Base-by-base conservation (phyloP, 2,888 invertebrate species). In the Spisula solida region DNA sequence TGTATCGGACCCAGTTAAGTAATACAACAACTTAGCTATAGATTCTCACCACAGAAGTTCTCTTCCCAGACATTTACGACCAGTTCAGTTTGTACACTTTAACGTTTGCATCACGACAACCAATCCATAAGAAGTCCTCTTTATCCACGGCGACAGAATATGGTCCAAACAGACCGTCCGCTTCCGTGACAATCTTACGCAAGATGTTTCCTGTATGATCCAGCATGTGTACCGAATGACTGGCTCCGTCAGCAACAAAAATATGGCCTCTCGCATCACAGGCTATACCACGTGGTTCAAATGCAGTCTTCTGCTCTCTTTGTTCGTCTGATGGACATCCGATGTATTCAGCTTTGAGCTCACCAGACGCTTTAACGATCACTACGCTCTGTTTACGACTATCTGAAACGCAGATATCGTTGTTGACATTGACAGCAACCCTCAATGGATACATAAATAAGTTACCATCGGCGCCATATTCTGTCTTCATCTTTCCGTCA, bases 351-450 rank as follows among this genome's bases (percentile, higher is more conserved):
- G 89, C 88, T 60, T 93, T 93, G 6, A 92, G 48, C 34, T 90
- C 88, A 29, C 93, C 93, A 56, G 85, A 84, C 12, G 83, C 31
- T 70, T 93, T 90, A 66, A 94, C 88, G 41, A 95, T 93, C 12
- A 93, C 80, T 0, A 95, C 92, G 55, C 93, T 83, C 78, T 87
- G 86, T 47, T 92, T 92, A 16, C 90, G 90, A 60, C 93, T 92
- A 81, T 95, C 94, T 0, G 94, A 91, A 20, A 94, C 93, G 70
- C 94, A 93, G 16, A 95, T 92, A 81, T 95, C 94, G 20, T 92
- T 93, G 55, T 93, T 94, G 81, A 94, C 93, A 88, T 94, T 94
- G 8, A 94, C 93, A 10, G 94, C 94, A n/a, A 94, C 91, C 60
- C 94, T 91, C 29, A 94, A 90, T 20, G 92, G 93, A 83, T 93